Percentiles rank a stretch among this genome's conserved stretches.
These are phyloP conservation scores for Ondatra zibethicus DNA, from an alignment of 2,113 vertebrate species.

Conservation along the genomic window DNA sequence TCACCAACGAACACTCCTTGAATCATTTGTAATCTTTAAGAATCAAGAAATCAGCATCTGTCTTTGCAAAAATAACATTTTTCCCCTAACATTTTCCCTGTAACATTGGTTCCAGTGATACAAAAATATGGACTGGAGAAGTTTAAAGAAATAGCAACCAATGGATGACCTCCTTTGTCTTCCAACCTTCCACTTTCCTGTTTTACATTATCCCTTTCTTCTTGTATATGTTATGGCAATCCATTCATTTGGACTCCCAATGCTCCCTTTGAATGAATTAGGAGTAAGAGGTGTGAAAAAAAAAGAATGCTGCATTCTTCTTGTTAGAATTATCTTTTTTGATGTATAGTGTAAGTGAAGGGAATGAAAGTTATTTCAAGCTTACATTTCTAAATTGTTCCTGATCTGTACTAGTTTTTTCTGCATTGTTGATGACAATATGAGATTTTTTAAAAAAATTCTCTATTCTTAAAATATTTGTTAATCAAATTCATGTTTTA, in stretches of 20 bases:
- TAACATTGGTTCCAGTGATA: rapidly evolving
- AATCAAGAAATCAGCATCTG: not conserved
- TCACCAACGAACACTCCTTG: not conserved
- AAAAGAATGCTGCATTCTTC: not conserved
- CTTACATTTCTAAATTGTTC: not conserved
- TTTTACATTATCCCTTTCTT: not conserved
- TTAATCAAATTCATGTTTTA: conserved; percentile 1
- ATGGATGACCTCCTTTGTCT: rapidly evolving
- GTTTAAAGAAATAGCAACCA: too few relatives aligned
- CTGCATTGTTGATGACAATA: not conserved
- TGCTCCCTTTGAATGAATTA: not conserved
- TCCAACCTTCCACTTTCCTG: rapidly evolving
- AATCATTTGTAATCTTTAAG: not conserved
- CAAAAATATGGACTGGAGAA: not conserved
- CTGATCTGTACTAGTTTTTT: not conserved
- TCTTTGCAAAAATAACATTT: not conserved
- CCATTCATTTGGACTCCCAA: too few relatives aligned
- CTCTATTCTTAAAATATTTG: not conserved
- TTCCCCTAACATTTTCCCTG: not conserved
- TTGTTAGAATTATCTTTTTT: not conserved
- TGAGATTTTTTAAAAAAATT: not conserved
- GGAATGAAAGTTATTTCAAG: not conserved
- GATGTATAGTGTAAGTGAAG: rapidly evolving
- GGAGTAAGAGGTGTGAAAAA: not conserved
- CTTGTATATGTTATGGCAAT: not conserved